A percentile compares a stretch with the other conserved stretches of the same genome.
phyloP scores from a whole-genome alignment of 2,113 vertebrate genomes.

The Dendrocopos noguchii region DNA sequence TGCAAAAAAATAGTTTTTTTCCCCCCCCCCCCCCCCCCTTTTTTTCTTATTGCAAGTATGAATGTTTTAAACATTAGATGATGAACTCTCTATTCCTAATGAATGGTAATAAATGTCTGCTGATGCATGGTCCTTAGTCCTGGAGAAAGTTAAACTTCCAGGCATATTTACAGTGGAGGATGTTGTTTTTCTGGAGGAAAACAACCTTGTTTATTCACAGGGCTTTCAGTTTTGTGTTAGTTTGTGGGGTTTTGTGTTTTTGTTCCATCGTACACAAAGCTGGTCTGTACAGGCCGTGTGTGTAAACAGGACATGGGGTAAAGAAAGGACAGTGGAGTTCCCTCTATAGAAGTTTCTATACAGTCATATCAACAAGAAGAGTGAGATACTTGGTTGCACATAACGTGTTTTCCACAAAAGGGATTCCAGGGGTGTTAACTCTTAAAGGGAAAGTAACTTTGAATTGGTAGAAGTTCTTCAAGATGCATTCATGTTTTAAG shows the following conservation, averaged over 20 bases:
- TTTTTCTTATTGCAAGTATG: background rate
- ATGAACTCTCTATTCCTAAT: background rate
- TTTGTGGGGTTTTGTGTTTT: background rate
- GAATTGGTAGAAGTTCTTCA: slow-evolving; percentile 26
- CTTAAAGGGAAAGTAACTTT: slow-evolving; percentile 33
- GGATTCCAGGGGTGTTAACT: background rate
- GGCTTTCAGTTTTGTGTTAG: background rate
- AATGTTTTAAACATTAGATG: background rate
- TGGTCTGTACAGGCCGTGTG: background rate
- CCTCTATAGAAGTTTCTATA: background rate
- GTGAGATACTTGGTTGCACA: background rate
- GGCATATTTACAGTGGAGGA: background rate
- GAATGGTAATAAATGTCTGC: too few species aligned
- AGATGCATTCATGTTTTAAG: slow-evolving; percentile 40
- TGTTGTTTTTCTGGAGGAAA: background rate
- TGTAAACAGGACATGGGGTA: background rate
- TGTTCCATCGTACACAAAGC: background rate
- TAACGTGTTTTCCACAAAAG: background rate
- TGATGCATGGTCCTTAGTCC: background rate
- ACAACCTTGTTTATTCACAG: background rate
- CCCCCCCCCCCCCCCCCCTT: background rate
- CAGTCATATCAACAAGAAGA: background rate
- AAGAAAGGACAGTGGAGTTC: background rate
- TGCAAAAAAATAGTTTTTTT: background rate
- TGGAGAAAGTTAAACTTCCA: background rate